phyloP scores from a whole-genome alignment of 2,113 vertebrate genomes.

The Rhynchomys soricoides region DNA sequence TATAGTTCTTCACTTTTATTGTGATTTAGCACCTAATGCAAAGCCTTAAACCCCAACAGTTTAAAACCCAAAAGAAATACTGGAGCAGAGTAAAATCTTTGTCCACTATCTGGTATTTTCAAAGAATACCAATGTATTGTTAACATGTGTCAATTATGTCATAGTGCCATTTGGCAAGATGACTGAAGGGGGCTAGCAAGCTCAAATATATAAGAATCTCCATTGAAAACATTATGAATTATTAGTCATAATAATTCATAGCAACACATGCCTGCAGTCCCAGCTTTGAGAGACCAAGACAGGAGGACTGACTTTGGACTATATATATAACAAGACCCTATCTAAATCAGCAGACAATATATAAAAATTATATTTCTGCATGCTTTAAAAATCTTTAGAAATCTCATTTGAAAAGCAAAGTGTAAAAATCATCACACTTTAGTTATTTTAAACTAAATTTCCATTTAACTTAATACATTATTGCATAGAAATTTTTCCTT shows the following conservation, averaged over 20 bases:
- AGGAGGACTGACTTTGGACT: neutral
- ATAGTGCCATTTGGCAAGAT: slow-evolving; percentile 26
- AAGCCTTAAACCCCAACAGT: neutral
- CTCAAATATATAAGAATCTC: slow-evolving; percentile 34
- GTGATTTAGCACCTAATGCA: neutral
- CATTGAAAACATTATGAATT: slow-evolving; percentile 53
- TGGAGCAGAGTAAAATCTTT: slow-evolving; percentile 21
- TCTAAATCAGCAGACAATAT: neutral
- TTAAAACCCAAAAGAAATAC: neutral
- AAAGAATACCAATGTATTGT: neutral
- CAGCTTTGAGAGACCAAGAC: neutral
- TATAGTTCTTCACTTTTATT: neutral
- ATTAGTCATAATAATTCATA: neutral
- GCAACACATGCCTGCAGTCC: neutral
- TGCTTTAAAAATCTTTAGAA: slow-evolving; percentile 63
- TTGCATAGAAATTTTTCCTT: slow-evolving; percentile 11
- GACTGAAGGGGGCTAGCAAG: neutral
- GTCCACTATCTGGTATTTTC: neutral
- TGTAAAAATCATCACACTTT: slow-evolving; percentile 30
- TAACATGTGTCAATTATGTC: neutral
- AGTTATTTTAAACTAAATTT: slow-evolving; percentile 44
- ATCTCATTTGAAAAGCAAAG: slow-evolving; percentile 17
- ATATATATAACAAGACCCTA: neutral
- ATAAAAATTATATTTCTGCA: neutral
- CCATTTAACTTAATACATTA: slow-evolving; percentile 21